Conservation (phyloP, 2,888 invertebrate species). For the Drosophila histrio region DNA sequence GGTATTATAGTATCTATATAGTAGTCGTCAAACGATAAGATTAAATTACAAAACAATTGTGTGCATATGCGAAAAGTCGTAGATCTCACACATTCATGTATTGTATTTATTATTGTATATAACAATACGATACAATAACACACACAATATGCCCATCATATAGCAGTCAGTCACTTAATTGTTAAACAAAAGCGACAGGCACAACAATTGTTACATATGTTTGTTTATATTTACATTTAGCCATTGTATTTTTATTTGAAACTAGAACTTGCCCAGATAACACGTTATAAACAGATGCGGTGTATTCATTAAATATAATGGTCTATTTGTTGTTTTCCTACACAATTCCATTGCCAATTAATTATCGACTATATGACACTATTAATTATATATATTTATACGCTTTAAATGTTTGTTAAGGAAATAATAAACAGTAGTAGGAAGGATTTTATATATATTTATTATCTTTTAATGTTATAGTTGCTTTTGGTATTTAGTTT, state of each 20-base stretch:
- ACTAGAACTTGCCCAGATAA: slow-evolving; percentile 36
- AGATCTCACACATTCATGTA: slow-evolving; percentile 15
- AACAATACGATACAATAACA: slow-evolving; percentile 23
- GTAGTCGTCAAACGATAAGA: slow-evolving; percentile 71
- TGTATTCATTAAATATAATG: slow-evolving; percentile 17
- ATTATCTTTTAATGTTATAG: no score
- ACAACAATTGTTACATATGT: slow-evolving; percentile 46
- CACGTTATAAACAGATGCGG: slow-evolving; percentile 58
- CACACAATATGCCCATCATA: slow-evolving; percentile 31
- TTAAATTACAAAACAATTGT: slow-evolving; percentile 71
- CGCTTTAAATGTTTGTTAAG: no score
- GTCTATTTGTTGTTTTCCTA: neutral
- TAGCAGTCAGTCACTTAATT: slow-evolving; percentile 55
- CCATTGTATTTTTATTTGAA: slow-evolving; percentile 33
- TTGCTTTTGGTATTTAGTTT: no score
- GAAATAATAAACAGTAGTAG: neutral
- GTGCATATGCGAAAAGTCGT: slow-evolving; percentile 28
- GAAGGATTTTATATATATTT: no score
- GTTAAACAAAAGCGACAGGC: slow-evolving; percentile 59
- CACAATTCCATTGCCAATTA: neutral
- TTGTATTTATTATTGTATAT: slow-evolving; percentile 6
- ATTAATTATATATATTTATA: neutral
- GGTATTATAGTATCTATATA: slow-evolving; percentile 39
- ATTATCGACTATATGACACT: neutral
- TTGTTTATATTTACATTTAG: slow-evolving; percentile 47